Base-by-base conservation (phyloP, 2,113 vertebrate species). In the Myotis brandtii region DNA sequence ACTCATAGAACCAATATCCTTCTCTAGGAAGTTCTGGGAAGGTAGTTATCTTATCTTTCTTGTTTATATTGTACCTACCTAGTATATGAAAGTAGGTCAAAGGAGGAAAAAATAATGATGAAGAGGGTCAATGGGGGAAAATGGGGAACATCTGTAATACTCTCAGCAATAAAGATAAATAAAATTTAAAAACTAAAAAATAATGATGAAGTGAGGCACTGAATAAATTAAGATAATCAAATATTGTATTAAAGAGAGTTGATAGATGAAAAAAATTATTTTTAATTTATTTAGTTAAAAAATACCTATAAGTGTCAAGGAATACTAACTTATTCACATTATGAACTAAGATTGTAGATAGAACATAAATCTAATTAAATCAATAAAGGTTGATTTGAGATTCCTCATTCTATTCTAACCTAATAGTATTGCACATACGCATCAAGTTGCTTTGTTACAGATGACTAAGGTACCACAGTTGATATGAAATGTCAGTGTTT, bases 331-430 rank as follows among this genome's bases (percentile, higher is more conserved):
- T 66, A 70, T 54, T 73, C 6, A 52, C 32, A 64, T 94, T 52
- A 37, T 69, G 13, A 92, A 50, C 40, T 76, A 66, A 69, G 0
- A 50, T 83, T 40, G 30, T 23, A 76, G 14, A 12, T 70, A 23
- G 54, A 81, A 32, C 6, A 83, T 48, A 69, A 95, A 82, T 72
- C 46, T 86, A 50, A 13, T 52, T 86, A 81, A 95, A 82, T 92
- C 37, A 94, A 48, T 85, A 83, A 66, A 92, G 3, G 1, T 32
- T 86, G 5, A 80, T 75, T 56, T 88, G 1, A 89, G 23, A 64
- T 89, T 59, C 4, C 0, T 32, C 20, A 25, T 59, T 93, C 32
- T 75, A 48, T 89, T 82, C 72, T 77, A 75, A 90, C 3, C 4
- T 34, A 9, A 6, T 27, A 3, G 0, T 6, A 21, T 72, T 12